Conservation (phyloP, 1,140 invertebrate genomes). For the Cotesia chilonis region DNA sequence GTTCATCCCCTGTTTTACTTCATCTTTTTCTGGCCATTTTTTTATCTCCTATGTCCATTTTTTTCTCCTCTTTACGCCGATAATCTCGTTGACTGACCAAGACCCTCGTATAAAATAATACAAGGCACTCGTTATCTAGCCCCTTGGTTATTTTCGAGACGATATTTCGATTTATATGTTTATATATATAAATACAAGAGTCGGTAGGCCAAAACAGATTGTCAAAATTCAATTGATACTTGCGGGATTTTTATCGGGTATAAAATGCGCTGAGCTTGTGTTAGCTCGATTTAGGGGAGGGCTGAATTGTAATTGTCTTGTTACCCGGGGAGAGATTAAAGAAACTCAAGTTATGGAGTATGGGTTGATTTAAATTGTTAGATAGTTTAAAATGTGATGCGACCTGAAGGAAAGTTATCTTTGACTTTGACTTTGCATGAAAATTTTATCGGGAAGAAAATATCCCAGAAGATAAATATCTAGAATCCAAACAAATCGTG, state of each 20-base stretch:
- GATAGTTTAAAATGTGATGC: too few species aligned
- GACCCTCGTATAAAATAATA: slow-evolving; percentile 5
- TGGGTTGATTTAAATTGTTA: too few species aligned
- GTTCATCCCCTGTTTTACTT: slow-evolving; percentile 2
- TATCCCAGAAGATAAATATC: too few species aligned
- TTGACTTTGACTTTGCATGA: too few species aligned
- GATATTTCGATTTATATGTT: background rate
- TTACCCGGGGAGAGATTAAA: too few species aligned
- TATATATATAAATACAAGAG: background rate
- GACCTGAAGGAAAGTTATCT: too few species aligned
- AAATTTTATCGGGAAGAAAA: too few species aligned
- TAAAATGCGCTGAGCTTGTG: background rate
- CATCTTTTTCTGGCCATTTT: background rate
- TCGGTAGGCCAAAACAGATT: background rate
- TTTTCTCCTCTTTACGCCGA: background rate
- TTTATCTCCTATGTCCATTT: background rate
- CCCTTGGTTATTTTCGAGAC: too few species aligned
- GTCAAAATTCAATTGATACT: slow-evolving; percentile 5
- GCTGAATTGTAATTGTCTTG: too few species aligned
- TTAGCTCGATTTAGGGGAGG: background rate
- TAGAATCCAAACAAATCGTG: too few species aligned
- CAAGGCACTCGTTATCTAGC: background rate
- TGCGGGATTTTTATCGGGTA: background rate
- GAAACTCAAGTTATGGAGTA: too few species aligned
- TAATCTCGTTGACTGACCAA: slow-evolving; percentile 26